phyloP scores from a whole-genome alignment of 2,888 invertebrate genomes.

The Synergus laeviventris region DNA sequence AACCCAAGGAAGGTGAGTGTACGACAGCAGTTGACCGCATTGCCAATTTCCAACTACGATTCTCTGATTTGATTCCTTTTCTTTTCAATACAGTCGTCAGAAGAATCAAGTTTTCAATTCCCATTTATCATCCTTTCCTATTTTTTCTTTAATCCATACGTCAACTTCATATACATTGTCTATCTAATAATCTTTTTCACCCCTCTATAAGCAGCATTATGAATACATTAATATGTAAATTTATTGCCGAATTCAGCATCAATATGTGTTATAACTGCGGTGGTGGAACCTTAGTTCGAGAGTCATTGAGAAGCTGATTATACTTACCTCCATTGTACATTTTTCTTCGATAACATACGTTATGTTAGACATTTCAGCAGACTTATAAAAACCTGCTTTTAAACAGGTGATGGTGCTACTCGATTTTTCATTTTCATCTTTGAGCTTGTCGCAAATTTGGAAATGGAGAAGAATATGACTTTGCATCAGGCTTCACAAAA shows the following conservation, averaged over 20 bases:
- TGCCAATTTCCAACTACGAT: constrained; percentile 8
- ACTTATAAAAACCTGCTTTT: constrained; percentile 49
- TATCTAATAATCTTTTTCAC: constrained; percentile 29
- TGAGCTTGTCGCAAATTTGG: constrained; percentile 21
- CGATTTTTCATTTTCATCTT: constrained; percentile 36
- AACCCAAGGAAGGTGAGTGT: constrained; percentile 75
- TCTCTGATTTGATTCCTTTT: background rate
- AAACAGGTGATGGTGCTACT: constrained; percentile 60
- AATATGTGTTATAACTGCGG: constrained; percentile 23
- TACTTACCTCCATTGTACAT: constrained; percentile 27
- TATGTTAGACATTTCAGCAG: constrained; percentile 43
- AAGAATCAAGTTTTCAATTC: constrained; percentile 31
- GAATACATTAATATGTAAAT: background rate
- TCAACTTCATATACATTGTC: constrained; percentile 14
- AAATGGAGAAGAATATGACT: background rate
- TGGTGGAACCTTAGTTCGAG: constrained; percentile 30
- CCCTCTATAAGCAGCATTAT: constrained; percentile 23
- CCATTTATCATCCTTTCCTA: constrained; percentile 9
- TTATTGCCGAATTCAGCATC: constrained; percentile 4
- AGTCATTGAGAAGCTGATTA: constrained; percentile 27
- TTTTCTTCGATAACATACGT: constrained; percentile 18
- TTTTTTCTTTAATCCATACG: constrained; percentile 15
- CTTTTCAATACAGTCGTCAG: constrained; percentile 25
- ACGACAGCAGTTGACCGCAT: constrained; percentile 47
- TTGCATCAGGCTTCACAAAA: background rate